Percentiles rank a stretch among this genome's conserved stretches.
Evolutionary conservation across 2,888 invertebrate species (phyloP).

Genomic region (Apamea sordens): DNA sequence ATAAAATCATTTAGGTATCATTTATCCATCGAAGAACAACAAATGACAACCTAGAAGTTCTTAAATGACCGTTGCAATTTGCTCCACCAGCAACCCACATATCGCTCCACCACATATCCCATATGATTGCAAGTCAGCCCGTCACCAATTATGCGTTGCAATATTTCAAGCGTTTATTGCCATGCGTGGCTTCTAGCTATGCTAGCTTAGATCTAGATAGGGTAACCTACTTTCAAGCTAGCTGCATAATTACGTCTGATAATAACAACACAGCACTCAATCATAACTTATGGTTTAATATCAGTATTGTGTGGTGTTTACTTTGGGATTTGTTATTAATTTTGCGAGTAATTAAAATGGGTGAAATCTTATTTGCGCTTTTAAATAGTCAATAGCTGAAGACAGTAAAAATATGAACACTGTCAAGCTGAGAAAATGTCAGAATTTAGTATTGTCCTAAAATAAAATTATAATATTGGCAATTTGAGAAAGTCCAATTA

Average conservation of each 20-base stretch:
- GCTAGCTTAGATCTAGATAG: slow-evolving; percentile 61
- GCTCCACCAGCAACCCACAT: slow-evolving; percentile 18
- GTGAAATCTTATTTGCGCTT: neutral
- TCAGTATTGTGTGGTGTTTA: slow-evolving; percentile 24
- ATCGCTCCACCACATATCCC: slow-evolving; percentile 15
- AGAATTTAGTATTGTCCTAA: neutral
- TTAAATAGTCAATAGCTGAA: neutral
- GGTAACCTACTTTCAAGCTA: slow-evolving; percentile 57
- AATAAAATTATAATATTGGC: neutral
- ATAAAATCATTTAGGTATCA: too few species aligned
- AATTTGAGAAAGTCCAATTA: too few species aligned
- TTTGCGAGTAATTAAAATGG: neutral
- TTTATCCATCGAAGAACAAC: neutral
- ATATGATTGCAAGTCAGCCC: slow-evolving; percentile 47
- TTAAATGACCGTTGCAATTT: neutral
- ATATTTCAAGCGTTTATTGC: slow-evolving; percentile 59
- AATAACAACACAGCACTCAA: slow-evolving; percentile 52
- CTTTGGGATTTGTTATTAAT: slow-evolving; percentile 3
- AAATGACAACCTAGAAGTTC: neutral
- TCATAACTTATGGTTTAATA: slow-evolving; percentile 47
- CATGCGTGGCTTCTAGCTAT: slow-evolving; percentile 59
- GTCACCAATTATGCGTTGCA: slow-evolving; percentile 64
- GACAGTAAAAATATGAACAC: too few species aligned
- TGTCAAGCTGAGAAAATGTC: neutral
- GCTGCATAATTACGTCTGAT: slow-evolving; percentile 61